Evolutionary conservation across 2,797 vertebrate genomes (phyloP).

Genomic region (Lycodopsis pacificus): DNA sequence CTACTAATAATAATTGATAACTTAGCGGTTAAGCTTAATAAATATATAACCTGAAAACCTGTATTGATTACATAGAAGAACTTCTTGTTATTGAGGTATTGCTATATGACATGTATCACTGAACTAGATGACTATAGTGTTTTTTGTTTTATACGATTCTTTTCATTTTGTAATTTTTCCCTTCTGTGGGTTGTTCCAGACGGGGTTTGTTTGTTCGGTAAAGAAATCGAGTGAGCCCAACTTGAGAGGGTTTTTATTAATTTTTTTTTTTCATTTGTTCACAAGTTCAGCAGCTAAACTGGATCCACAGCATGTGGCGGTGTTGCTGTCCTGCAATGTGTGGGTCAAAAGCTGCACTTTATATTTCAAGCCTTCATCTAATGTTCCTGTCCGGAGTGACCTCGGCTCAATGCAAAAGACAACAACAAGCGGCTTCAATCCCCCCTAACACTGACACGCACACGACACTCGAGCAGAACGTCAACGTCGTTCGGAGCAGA

Average conservation of each 20-base stretch:
- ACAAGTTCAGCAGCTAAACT: not conserved
- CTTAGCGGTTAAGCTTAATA: conserved; percentile 89
- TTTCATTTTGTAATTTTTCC: conserved; percentile 71
- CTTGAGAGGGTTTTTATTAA: not conserved
- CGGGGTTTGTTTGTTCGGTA: conserved; percentile 26
- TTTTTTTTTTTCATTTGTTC: not conserved
- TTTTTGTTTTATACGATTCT: conserved; percentile 39
- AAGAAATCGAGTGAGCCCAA: not conserved
- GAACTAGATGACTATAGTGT: conserved; percentile 86
- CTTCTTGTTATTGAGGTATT: conserved; percentile 86
- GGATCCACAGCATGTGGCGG: not conserved
- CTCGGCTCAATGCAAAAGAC: not conserved
- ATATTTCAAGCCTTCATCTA: not conserved
- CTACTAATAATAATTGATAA: conserved; percentile 89
- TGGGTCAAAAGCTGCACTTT: not conserved
- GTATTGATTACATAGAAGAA: conserved; percentile 89
- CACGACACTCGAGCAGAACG: not conserved
- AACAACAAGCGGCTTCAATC: not conserved
- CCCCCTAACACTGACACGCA: not conserved
- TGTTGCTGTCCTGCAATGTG: not conserved
- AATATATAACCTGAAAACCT: conserved; percentile 87
- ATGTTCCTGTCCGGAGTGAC: not conserved
- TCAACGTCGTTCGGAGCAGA: not conserved
- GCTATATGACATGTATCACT: conserved; percentile 88
- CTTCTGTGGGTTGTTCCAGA: conserved; percentile 84